Base-by-base conservation (phyloP, 2,888 invertebrate species). In the Lamellibrachia columna region DNA sequence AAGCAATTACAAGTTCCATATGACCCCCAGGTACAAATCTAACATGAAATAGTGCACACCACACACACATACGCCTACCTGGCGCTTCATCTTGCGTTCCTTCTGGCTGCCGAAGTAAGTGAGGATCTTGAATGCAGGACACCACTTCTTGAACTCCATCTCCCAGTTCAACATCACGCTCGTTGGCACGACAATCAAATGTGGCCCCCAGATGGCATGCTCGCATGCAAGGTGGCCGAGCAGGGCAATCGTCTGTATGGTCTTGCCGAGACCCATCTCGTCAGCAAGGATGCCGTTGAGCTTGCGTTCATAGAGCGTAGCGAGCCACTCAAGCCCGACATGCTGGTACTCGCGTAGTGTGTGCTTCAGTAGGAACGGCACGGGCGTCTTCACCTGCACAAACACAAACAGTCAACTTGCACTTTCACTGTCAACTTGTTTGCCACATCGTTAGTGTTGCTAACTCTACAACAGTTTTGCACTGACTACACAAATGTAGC, bases 151-250 rank as follows among this genome's bases (percentile, higher is more conserved):
- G 96, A 99, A 98, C 97, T 99, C 99, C 98, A 99, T 99, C 97
- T 99, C 99, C 99, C 99, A 99, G 97, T 99, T 99, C 94, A 99
- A 97, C 98, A 99, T 99, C 92, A 99, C 99, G 94, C 99, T 99
- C 28, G 99, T 99, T 93, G 99, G 99, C 94, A 99, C 99, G 94
- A 99, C 98, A 94, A 99, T 99, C 53, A 99, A 97, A 97, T 99
- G 99, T 92, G 99, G 99, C 60, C 99, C 99, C 99, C 99, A 99
- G 96, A 98, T 97, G 96, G 97, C 95, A 94, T 96, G 95, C 91
- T 96, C 96, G 94, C 96, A 96, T 40, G 96, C 99, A 93, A 99
- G 97, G 96, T 99, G 98, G 96, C 98, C 98, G 93, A 99, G 97
- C 97, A 98, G 98, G 96, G 99, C 98, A 96, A 99, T 99, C 2